phyloP scores from a whole-genome alignment of 92 coral and sea anemone species.

The Heliopora coerulea region DNA sequence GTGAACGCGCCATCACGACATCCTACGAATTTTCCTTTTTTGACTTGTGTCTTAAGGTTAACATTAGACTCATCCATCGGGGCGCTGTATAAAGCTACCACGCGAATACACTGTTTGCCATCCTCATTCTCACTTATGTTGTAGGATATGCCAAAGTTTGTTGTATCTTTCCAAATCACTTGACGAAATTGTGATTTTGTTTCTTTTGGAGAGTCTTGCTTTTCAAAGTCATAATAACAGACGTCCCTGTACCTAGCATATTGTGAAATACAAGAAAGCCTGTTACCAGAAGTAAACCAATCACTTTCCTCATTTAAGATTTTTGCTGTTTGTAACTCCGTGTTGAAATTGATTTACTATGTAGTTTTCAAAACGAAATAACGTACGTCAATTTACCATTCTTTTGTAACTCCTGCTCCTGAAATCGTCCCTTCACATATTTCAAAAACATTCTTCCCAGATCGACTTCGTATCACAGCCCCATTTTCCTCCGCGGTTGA shows the following conservation, averaged over 20 bases:
- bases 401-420: slow-evolving; percentile 16
- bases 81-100: slow-evolving; percentile 3
- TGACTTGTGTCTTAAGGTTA: slow-evolving; percentile 10
- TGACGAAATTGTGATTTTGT: slow-evolving; percentile 23
- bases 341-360: no score
- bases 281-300: no score
- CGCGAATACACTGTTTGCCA: background rate
- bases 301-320: no score
- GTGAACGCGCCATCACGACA: slow-evolving; percentile 5
- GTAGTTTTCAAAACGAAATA: no score
- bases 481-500: background rate
- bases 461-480: background rate
- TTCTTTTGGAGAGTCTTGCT: background rate
- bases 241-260: slow-evolving; percentile 16
- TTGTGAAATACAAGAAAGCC: no score
- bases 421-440: slow-evolving; percentile 22
- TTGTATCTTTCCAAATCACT: slow-evolving; percentile 23
- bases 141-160: slow-evolving; percentile 25
- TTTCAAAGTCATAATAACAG: slow-evolving; percentile 12
- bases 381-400: slow-evolving; percentile 2
- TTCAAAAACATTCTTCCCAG: slow-evolving; percentile 27
- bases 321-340: no score
- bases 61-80: slow-evolving; percentile 13
- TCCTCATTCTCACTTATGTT: background rate
- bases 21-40: slow-evolving; percentile 16